phyloP scores from a whole-genome alignment of 2,113 vertebrate genomes.

The Microcebus ravelobensis region DNA sequence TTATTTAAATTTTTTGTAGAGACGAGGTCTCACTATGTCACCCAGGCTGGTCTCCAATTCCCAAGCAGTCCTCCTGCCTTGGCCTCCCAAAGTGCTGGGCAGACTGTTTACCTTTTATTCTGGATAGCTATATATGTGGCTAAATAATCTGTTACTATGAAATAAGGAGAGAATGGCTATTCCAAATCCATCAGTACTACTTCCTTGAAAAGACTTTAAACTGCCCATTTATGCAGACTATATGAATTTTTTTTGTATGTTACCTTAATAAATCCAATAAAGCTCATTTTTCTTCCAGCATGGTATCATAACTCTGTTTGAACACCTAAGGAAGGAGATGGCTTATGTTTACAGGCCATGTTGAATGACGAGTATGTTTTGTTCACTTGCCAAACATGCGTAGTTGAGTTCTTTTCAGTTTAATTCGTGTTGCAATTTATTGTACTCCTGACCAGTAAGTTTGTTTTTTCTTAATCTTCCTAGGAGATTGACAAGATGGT shows the following conservation, averaged over 20 bases:
- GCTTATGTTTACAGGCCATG: neutral
- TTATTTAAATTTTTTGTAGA: no score
- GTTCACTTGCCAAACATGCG: neutral
- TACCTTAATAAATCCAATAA: neutral
- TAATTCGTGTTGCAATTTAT: neutral
- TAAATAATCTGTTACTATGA: neutral
- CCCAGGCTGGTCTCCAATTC: no score
- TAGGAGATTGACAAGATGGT: constrained; percentile 52
- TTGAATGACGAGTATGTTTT: neutral
- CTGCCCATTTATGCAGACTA: neutral
- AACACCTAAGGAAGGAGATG: neutral
- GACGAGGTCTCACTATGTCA: no score
- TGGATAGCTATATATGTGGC: neutral
- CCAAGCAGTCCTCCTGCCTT: no score
- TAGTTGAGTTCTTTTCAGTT: neutral
- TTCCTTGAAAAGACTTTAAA: neutral
- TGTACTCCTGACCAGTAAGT: neutral
- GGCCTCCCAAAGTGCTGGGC: no score
- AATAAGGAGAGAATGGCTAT: neutral
- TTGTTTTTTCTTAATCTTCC: constrained; percentile 27
- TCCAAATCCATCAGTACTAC: neutral
- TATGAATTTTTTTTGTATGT: neutral
- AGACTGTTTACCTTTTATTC: neutral
- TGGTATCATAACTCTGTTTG: neutral
- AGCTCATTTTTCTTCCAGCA: neutral